A percentile compares a stretch with the other conserved stretches of the same genome.
Evolutionary conservation across 1,140 invertebrate genomes (phyloP).

Genomic region (Pseudomyrmex flavicornis): DNA sequence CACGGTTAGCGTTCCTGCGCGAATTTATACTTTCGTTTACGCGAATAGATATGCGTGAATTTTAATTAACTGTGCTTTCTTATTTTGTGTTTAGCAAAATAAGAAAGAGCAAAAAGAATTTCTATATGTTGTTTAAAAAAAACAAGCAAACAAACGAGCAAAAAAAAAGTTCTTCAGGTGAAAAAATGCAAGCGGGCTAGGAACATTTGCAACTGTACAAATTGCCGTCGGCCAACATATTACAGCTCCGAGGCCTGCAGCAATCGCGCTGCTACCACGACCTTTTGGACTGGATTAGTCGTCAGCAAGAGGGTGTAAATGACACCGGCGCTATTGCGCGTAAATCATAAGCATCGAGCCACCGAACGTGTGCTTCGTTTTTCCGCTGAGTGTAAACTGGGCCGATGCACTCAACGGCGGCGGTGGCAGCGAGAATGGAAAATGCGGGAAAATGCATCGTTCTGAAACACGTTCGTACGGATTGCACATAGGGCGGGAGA

Average conservation of each 20-base stretch:
- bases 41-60: not conserved
- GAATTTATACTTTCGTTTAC: conserved; percentile 34
- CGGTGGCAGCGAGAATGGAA: not conserved
- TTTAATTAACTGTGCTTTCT: conserved; percentile 34
- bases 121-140: no score
- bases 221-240: not conserved
- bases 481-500: not conserved
- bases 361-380: conserved; percentile 21
- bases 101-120: not conserved
- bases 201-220: not conserved
- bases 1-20: conserved; percentile 14
- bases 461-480: not conserved
- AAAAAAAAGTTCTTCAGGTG: no score
- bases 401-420: not conserved
- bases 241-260: conserved; percentile 29
- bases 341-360: conserved; percentile 75
- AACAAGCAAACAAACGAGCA: no score
- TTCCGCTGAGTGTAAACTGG: conserved; percentile 5
- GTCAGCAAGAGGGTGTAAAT: conserved; percentile 78
- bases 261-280: conserved; percentile 52
- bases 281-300: conserved; percentile 77
- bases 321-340: conserved; percentile 74
- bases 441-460: not conserved
- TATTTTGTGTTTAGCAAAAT: not conserved
- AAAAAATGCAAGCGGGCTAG: not conserved